Evolutionary conservation across 2,113 vertebrate genomes (phyloP), one percentile per base, ranked within the genome.

Genomic region (Origma solitaria): DNA sequence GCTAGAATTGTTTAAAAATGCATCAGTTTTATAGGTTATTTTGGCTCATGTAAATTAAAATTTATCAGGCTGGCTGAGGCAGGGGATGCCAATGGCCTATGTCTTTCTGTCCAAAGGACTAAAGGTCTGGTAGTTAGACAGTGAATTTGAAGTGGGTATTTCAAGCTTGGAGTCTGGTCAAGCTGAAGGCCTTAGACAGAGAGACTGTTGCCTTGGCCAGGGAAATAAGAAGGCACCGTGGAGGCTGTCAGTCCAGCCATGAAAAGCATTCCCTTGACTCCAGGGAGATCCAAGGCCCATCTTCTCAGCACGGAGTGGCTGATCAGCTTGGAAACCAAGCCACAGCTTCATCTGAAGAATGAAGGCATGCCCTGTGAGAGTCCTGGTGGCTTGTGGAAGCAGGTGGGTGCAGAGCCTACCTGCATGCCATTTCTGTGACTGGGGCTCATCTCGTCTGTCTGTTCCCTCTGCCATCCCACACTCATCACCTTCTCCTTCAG

Each of bases 1-100:
- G 64, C 76, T 88, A 92, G 86, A 83, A 92, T 62, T 94, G 79
- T 75, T 95, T 95, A 92, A 95, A 94, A 97, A 95, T 86, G 70
- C 93, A 86, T 82, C 33, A 15, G 30, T 60, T 95, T 95, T 77
- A 80, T 64, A 66, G 42, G 79, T 93, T 92, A 75, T 82, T 97
- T 93, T 91, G 76, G 86, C 68, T 86, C 47, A 50, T 0, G 8
- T 88, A 75, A 90, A 90, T 83, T 76, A 78, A 84, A 84, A 95
- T 94, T 54, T 84, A 72, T 81, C 70, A 58, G 65, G 35, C 77
- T 83, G 72, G 79, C 88, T 94, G 66, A 84, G 61, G 42, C 71
- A 87, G 82, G 54, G 84, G 92, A 70, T 92, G 51, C 56, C 60
- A n/a, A 45, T 44, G 81, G 33, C 33, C n/a, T 62, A 11, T 58